phyloP scores from a whole-genome alignment of 2,113 vertebrate genomes.

The Brienomyrus longianalis region DNA sequence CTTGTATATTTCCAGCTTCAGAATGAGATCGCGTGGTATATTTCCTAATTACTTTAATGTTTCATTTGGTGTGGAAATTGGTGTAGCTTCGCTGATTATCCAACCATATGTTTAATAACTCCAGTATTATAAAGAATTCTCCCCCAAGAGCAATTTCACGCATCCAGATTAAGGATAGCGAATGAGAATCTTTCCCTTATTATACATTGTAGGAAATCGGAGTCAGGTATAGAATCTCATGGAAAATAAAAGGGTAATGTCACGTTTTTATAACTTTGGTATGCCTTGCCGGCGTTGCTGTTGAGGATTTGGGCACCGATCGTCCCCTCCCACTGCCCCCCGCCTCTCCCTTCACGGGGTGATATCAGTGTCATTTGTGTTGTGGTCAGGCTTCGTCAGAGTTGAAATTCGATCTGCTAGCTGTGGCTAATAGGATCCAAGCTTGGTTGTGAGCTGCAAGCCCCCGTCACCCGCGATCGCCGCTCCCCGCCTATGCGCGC shows the following conservation, averaged over 20 bases:
- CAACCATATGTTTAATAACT: slow-evolving; percentile 22
- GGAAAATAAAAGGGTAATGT: neutral
- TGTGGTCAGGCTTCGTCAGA: slow-evolving; percentile 23
- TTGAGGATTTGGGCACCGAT: neutral
- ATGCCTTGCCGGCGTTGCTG: neutral
- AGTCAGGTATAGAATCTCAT: neutral
- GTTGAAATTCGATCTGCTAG: slow-evolving; percentile 26
- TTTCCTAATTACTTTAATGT: slow-evolving; percentile 10
- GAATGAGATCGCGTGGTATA: slow-evolving; percentile 1
- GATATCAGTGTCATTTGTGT: slow-evolving; percentile 29
- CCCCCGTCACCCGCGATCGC: slow-evolving; percentile 22
- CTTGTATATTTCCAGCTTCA: neutral
- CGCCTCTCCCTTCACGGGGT: neutral
- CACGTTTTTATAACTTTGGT: neutral
- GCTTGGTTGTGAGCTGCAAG: slow-evolving; percentile 9
- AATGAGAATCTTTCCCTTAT: neutral
- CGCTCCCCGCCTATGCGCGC: slow-evolving; percentile 12
- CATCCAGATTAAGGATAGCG: neutral
- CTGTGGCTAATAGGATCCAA: slow-evolving; percentile 19
- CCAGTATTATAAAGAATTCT: slow-evolving; percentile 1
- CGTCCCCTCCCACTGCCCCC: neutral
- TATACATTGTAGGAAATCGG: neutral
- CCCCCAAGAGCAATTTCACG: slow-evolving; percentile 11
- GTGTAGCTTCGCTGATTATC: slow-evolving; percentile 12
- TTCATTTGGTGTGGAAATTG: slow-evolving; percentile 6